Evolutionary conservation across 2,113 vertebrate genomes (phyloP), one percentile per base, ranked within the genome.

Genomic region (Psephotus haematonotus): DNA sequence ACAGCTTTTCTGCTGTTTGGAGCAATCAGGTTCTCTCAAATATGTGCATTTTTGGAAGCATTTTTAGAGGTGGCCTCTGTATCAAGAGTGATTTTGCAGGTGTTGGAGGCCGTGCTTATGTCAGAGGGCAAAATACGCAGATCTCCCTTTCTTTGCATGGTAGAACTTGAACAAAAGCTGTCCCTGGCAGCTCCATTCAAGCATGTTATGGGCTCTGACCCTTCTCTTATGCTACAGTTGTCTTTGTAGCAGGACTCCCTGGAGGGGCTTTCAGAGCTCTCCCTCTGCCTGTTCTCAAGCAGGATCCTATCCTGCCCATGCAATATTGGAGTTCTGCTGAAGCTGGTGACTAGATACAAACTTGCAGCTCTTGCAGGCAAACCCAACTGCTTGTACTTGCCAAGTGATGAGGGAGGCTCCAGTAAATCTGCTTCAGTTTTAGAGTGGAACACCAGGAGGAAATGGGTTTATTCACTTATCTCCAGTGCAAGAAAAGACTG

Each of bases 121-220:
- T 93, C 85, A 92, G 82, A 92, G 68, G 46, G 55, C 59, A 79
- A 91, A 92, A 71, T 31, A 93, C 57, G 64, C 62, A 90, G 90
- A 88, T 81, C 43, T 88, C 59, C 64, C 79, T 79, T 44, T 82
- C 72, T 88, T 64, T 86, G 79, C 69, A 37, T n/a, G 72, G 86
- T 92, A 90, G 76, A 90, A 82, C 55, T 78, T 81, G 10, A 86
- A 88, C 68, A 90, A 93, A 83, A 86, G 50, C 64, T 67, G 46
- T 70, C 60, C 24, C 47, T 71, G 72, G 57, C 27, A 64, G 82
- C 39, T 29, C 63, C 37, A 60, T 81, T 88, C 67, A 83, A 50
- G 82, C 14, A 2, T 27, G 15, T 28, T 47, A 62, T 29, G 35
- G 53, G 6, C 64, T 82, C 63, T 33, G 67, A 77, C 67, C 52